phyloP scores from a whole-genome alignment of 2,888 invertebrate species.

The Ceriagrion tenellum region DNA sequence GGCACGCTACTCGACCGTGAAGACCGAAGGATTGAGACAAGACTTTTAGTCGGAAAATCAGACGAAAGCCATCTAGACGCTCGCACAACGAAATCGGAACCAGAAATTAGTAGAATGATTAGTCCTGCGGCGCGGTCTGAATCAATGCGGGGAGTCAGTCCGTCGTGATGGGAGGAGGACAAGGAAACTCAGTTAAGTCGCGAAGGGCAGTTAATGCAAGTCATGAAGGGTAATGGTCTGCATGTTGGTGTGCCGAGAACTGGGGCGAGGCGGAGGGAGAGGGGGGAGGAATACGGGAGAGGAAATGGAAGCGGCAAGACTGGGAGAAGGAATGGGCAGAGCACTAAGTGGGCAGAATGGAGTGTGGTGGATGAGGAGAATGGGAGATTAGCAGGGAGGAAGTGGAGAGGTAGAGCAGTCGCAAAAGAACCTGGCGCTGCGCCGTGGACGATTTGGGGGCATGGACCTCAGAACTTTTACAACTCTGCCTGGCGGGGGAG shows the following conservation, averaged over 20 bases:
- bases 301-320: neutral
- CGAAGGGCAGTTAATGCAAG: constrained; percentile 13
- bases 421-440: no score
- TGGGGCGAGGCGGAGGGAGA: neutral
- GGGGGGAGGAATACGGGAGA: neutral
- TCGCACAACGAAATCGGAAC: neutral
- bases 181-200: constrained; percentile 36
- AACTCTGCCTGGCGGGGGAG: no score
- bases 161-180: neutral
- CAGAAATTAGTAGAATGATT: neutral
- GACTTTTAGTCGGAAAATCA: neutral
- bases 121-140: neutral
- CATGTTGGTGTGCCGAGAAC: neutral
- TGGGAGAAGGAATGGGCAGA: neutral
- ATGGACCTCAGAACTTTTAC: no score
- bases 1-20: neutral
- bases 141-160: constrained; percentile 19
- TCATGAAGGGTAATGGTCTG: constrained; percentile 22
- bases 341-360: constrained; percentile 18
- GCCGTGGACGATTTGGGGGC: no score
- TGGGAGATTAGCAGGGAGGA: neutral
- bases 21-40: neutral
- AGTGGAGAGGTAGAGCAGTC: no score
- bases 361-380: neutral
- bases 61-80: neutral